Conservation (phyloP, 35 echinoderm and acorn worm genomes). For the Strongylocentrotus purpuratus region DNA sequence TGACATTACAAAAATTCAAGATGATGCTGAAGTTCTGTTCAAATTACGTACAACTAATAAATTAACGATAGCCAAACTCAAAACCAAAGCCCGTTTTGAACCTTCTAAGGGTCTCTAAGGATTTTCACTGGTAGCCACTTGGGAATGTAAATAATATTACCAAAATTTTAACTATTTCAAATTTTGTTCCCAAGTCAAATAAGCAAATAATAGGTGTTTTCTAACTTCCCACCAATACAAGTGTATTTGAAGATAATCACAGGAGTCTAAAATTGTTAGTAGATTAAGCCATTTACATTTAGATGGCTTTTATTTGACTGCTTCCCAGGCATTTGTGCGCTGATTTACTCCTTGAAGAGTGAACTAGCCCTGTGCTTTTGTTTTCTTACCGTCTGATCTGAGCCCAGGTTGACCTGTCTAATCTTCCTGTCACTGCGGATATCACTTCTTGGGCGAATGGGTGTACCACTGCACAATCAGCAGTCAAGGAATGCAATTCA, state of each 20-base stretch:
- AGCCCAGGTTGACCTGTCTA: conserved; percentile 89
- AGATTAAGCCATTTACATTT: neutral
- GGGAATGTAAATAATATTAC: no score
- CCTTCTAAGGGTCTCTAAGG: no score
- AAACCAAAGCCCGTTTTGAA: no score
- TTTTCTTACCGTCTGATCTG: conserved; percentile 78
- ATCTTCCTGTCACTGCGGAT: conserved; percentile 91
- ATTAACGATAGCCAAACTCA: no score
- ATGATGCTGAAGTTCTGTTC: no score
- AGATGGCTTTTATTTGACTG: neutral
- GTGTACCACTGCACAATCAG: conserved; percentile 74
- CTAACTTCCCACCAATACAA: neutral
- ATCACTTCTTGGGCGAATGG: conserved; percentile 83
- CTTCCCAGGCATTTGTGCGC: neutral
- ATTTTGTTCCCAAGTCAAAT: neutral
- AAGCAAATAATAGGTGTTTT: neutral
- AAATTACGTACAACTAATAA: no score
- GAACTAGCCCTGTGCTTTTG: neutral
- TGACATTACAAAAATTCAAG: no score
- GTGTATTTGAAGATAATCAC: neutral
- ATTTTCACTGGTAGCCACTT: no score
- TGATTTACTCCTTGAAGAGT: neutral
- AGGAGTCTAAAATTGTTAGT: neutral
- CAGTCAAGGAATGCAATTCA: conserved; percentile 38
- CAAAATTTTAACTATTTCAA: no score